Base-by-base conservation (phyloP, 2,888 invertebrate species). In the Rhagium mordax region DNA sequence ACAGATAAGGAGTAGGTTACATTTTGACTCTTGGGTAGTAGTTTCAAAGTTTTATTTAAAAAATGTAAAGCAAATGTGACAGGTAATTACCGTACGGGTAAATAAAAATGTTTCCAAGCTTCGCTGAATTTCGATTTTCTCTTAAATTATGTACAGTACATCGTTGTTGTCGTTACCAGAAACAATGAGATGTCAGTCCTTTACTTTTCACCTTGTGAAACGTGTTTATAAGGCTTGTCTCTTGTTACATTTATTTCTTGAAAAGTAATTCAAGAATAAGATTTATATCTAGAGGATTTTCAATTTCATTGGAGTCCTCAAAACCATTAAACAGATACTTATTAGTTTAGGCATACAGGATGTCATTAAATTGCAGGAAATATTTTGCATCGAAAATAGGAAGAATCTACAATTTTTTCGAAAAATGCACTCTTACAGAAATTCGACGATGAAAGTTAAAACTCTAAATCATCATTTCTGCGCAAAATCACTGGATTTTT, bases 91-190 rank as follows among this genome's bases (percentile, higher is more conserved):
- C 33, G 33, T 16, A 16, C 18, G 59, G 0, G 18, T 59, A 18
- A 59, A 59, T 59, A 59, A 59, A 29, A 33, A 59, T 59, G 13
- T 59, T 24, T 55, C 20, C 59, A n/a, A n/a, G 41, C 41, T 41
- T 5, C 41, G 41, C n/a, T 41, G 41, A 41, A 41, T 41, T 41
- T 41, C 41, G 41, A 41, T 41, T 41, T 41, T 41, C 41, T 41
- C 41, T 4, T 41, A 41, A 15, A 41, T 41, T 41, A 41, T 41
- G 41, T 41, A 41, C 41, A 41, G n/a, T 3, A 13, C 13, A n/a
- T n/a, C 41, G 41, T 41, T 4, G 41, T 41, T 41, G 41, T 41
- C 41, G 41, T 41, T 41, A 41, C 41, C 41, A 41, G 41, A 41
- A 41, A 41, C 41, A 41, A 41, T n/a, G n/a, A 41, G n/a, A 41